Conservation (phyloP, 2,797 vertebrate species). For the Cichlasoma orientale region DNA sequence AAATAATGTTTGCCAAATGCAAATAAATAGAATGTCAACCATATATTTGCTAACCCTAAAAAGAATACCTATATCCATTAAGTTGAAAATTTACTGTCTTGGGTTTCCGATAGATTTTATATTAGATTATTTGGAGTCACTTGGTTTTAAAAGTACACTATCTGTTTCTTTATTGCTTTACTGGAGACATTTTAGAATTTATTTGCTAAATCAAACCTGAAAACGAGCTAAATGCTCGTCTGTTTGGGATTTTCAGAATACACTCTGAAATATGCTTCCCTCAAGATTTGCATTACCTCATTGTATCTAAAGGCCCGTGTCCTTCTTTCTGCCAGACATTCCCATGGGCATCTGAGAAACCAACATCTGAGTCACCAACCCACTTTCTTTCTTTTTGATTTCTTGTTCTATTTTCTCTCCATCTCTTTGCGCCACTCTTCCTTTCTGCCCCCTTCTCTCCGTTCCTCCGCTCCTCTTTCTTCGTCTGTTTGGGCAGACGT, state of each 20-base stretch:
- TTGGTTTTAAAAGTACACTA: not conserved
- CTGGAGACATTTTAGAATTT: not conserved
- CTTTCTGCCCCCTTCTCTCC: conserved; percentile 27
- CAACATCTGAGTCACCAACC: conserved; percentile 39
- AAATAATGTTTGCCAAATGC: not conserved
- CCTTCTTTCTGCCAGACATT: not conserved
- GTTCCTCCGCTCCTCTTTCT: conserved; percentile 34
- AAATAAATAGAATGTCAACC: too few relatives aligned
- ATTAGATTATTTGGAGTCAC: not conserved
- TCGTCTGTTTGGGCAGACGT: conserved; percentile 66
- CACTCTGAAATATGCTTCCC: not conserved
- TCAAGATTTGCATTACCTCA: conserved; percentile 9
- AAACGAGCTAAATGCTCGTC: conserved; percentile 1
- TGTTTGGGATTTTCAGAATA: not conserved
- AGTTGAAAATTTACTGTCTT: not conserved
- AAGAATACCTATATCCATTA: not conserved
- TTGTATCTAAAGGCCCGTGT: conserved; percentile 13
- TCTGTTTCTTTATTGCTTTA: conserved; percentile 4
- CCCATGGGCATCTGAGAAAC: conserved; percentile 51
- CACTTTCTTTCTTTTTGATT: not conserved
- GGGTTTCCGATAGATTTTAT: not conserved
- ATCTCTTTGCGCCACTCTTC: conserved; percentile 30
- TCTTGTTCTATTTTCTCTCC: conserved; percentile 29
- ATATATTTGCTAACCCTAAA: too few relatives aligned
- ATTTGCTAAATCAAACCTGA: conserved; percentile 18